Percentiles rank a stretch among this genome's conserved stretches.
phyloP scores from a whole-genome alignment of 2,888 invertebrate genomes.

The Cataglyphis albicans region DNA sequence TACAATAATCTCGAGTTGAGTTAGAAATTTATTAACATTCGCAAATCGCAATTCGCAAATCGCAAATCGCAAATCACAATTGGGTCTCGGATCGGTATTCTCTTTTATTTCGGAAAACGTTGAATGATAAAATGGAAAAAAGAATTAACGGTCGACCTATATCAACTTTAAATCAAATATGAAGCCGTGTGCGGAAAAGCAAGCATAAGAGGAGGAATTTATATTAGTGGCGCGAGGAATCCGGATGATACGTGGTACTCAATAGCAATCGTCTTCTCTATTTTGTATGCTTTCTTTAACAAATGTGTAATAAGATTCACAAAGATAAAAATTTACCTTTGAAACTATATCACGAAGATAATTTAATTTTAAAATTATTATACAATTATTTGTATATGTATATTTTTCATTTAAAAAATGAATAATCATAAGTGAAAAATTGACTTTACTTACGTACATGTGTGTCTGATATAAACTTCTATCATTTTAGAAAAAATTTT shows the following conservation, averaged over 20 bases:
- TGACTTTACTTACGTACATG: not conserved
- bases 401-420: not conserved
- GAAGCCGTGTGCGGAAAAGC: conserved; percentile 27
- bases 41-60: conserved; percentile 18
- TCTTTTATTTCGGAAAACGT: conserved; percentile 41
- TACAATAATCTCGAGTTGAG: conserved; percentile 24
- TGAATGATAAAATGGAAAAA: conserved; percentile 15
- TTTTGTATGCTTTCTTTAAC: conserved; percentile 4
- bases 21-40: conserved; percentile 38
- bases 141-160: conserved; percentile 47
- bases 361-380: conserved; percentile 1
- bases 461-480: not conserved
- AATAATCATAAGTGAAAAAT: not conserved
- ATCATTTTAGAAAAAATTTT: not conserved
- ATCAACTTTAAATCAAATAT: conserved; percentile 50
- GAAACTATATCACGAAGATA: not conserved
- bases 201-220: conserved; percentile 56
- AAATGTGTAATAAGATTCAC: not conserved
- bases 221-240: conserved; percentile 42
- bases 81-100: conserved; percentile 6
- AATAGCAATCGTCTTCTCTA: not conserved
- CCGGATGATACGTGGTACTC: conserved; percentile 35
- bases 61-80: conserved; percentile 21
- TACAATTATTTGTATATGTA: not conserved
- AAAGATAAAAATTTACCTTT: not conserved